phyloP scores from a whole-genome alignment of 2,797 vertebrate species.

The Periparus ater region DNA sequence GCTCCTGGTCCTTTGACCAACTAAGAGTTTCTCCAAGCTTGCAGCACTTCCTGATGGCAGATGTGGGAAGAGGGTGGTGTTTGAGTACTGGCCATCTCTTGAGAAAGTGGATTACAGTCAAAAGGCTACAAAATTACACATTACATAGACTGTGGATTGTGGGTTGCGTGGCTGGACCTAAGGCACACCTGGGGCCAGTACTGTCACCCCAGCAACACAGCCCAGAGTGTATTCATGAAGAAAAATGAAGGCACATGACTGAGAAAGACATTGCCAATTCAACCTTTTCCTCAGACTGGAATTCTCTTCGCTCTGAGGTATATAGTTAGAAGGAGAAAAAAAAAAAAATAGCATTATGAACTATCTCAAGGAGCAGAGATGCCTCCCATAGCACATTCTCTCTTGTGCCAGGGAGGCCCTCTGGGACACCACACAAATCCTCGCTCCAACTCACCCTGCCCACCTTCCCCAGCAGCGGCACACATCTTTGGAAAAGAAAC shows the following conservation, averaged over 20 bases:
- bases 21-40: neutral
- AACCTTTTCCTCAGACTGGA: neutral
- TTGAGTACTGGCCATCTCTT: constrained; percentile 6
- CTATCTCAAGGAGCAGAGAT: neutral
- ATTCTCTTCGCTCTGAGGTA: constrained; percentile 24
- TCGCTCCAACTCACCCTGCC: neutral
- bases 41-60: neutral
- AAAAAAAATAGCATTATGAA: neutral
- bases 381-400: neutral
- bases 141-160: neutral
- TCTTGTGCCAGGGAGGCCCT: neutral
- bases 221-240: neutral
- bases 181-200: constrained; percentile 4
- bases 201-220: neutral
- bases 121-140: constrained; percentile 9
- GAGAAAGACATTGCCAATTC: neutral
- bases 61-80: neutral
- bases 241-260: neutral
- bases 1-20: neutral
- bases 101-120: neutral
- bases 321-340: neutral
- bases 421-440: neutral
- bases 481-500: neutral
- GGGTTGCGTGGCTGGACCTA: neutral
- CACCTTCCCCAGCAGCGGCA: neutral